These are phyloP conservation scores for Agapostemon virescens DNA, from an alignment of 2,888 invertebrate species.

Conservation along the genomic window DNA sequence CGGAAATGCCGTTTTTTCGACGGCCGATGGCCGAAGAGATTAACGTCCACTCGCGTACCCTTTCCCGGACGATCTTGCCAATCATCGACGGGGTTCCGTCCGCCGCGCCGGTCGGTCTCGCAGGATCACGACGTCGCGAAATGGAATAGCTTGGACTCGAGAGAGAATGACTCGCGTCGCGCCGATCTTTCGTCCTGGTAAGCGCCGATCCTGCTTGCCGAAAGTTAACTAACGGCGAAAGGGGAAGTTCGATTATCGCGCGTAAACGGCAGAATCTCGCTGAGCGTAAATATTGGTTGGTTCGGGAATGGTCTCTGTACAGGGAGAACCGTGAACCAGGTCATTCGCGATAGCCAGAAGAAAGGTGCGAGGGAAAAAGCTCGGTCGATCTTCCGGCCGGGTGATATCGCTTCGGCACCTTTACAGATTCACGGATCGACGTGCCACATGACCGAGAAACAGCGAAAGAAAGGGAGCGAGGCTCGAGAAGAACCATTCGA, in stretches of 20 bases:
- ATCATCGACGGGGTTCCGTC: not conserved
- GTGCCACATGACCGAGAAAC: conserved; percentile 16
- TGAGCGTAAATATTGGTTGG: conserved; percentile 37
- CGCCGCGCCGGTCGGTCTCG: too few species aligned
- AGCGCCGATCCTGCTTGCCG: not conserved
- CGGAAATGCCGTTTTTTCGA: conserved; percentile 43
- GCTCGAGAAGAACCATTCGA: conserved; percentile 28
- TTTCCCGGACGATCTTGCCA: not conserved
- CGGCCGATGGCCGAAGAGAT: conserved; percentile 29
- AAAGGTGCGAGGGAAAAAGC: conserved; percentile 43
- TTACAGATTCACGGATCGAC: conserved; percentile 56
- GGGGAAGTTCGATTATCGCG: not conserved
- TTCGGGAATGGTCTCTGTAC: conserved; percentile 39
- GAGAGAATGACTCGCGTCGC: too few species aligned
- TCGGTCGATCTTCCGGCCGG: conserved; percentile 30
- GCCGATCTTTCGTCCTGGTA: not conserved
- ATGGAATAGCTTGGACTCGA: too few species aligned
- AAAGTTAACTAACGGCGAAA: not conserved
- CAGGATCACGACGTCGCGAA: not conserved
- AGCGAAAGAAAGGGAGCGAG: conserved; percentile 4
- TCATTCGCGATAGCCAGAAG: conserved; percentile 24
- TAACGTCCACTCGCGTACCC: not conserved
- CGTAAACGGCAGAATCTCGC: not conserved
- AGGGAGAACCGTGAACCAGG: conserved; percentile 22
- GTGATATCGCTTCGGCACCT: conserved; percentile 46